phyloP scores from a whole-genome alignment of 2,888 invertebrate genomes.

The Hybos culiciformis region DNA sequence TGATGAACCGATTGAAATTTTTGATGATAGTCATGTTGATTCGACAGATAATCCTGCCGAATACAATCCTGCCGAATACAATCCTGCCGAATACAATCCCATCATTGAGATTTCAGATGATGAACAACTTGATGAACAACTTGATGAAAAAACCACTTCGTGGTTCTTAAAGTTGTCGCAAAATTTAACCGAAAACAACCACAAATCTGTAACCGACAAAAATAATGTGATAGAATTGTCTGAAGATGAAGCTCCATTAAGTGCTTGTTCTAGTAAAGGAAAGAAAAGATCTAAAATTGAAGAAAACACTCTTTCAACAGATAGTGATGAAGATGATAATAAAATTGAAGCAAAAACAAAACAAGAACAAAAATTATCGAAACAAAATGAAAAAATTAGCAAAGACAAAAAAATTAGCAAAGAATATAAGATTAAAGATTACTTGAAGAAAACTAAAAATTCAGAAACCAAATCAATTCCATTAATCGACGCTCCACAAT shows the following conservation, averaged over 20 bases:
- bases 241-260: background rate
- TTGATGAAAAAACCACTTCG: background rate
- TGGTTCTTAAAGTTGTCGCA: background rate
- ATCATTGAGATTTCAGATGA: background rate
- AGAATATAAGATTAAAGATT: background rate
- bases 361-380: no score
- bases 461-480: background rate
- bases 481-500: background rate
- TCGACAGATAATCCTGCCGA: background rate
- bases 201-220: no score
- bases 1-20: no score
- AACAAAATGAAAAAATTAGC: no score
- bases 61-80: background rate
- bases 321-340: no score
- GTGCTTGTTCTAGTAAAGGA: background rate
- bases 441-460: background rate
- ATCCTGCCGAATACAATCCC: background rate
- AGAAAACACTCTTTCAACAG: background rate
- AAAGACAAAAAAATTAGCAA: background rate
- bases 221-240: background rate
- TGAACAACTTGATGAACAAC: background rate
- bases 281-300: background rate
- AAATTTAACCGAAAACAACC: background rate
- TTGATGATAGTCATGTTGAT: background rate
- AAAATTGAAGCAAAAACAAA: no score